Evolutionary conservation across 2,113 vertebrate species (phyloP).

Genomic region (Galemys pyrenaicus): DNA sequence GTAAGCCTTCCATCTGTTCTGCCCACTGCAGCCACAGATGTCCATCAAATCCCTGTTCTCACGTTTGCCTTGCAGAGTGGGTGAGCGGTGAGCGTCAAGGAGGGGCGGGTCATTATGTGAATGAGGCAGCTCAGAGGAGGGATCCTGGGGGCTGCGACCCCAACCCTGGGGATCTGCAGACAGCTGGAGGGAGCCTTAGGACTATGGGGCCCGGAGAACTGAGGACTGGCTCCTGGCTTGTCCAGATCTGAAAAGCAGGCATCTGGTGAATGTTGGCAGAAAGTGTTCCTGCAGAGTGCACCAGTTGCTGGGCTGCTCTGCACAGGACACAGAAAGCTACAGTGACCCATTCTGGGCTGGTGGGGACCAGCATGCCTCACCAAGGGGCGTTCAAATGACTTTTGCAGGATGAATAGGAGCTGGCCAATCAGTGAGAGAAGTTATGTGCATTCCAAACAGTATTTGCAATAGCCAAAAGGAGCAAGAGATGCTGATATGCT

Average conservation of each 20-base stretch:
- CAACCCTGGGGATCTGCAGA: background rate
- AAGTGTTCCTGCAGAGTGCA: background rate
- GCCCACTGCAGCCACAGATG: background rate
- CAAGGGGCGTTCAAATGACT: background rate
- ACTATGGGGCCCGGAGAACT: background rate
- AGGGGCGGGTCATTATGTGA: background rate
- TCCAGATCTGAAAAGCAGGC: background rate
- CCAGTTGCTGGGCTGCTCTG: background rate
- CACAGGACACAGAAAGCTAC: background rate
- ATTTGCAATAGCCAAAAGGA: background rate
- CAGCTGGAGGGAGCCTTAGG: background rate
- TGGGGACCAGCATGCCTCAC: background rate
- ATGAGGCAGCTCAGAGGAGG: background rate
- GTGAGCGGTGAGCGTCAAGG: background rate
- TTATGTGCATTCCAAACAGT: background rate
- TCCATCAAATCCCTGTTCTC: background rate
- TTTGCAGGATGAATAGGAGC: conserved; percentile 2
- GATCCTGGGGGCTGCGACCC: background rate
- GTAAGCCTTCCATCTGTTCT: background rate
- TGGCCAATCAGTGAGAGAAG: background rate
- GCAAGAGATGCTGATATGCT: background rate
- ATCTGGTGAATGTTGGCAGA: background rate
- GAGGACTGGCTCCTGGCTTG: background rate
- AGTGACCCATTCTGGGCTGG: background rate
- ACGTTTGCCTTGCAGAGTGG: background rate